Evolutionary conservation across 2,888 invertebrate genomes (phyloP).

Genomic region (Halictus quadricinctus): DNA sequence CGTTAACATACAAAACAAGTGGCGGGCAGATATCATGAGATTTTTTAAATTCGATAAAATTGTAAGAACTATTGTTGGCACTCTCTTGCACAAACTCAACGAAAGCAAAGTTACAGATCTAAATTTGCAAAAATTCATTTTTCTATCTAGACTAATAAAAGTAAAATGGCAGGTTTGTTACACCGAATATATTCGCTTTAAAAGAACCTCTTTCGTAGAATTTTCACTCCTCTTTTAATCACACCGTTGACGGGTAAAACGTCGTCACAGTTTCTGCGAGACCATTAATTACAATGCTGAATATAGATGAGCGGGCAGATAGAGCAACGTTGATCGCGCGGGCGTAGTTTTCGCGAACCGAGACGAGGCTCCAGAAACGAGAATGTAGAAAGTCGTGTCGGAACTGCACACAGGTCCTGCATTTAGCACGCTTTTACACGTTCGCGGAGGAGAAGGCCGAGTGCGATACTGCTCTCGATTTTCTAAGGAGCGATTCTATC

Average conservation of each 20-base stretch:
- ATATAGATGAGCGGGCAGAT: conserved; percentile 7
- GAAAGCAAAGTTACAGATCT: no score
- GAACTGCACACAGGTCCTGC: conserved; percentile 25
- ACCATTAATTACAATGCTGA: conserved; percentile 34
- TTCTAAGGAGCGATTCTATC: conserved; percentile 33
- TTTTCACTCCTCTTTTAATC: background rate
- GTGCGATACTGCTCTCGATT: conserved; percentile 30
- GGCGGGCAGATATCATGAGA: background rate
- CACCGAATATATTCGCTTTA: background rate
- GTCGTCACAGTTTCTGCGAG: conserved; percentile 3
- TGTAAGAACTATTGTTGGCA: background rate
- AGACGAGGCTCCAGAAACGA: conserved; percentile 50
- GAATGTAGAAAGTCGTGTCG: conserved; percentile 63
- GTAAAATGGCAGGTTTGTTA: no score
- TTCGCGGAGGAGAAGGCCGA: conserved; percentile 7
- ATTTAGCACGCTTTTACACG: conserved; percentile 40
- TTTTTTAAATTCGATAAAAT: background rate
- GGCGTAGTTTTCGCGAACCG: conserved; percentile 26
- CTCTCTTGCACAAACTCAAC: background rate
- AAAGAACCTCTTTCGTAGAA: background rate
- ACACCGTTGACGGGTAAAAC: background rate
- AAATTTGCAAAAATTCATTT: no score
- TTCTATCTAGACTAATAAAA: background rate
- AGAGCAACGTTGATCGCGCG: conserved; percentile 3
- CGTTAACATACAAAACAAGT: background rate